These are phyloP conservation scores for Semaprochilodus insignis DNA, from an alignment of 2,797 vertebrate genomes.

Conservation along the genomic window DNA sequence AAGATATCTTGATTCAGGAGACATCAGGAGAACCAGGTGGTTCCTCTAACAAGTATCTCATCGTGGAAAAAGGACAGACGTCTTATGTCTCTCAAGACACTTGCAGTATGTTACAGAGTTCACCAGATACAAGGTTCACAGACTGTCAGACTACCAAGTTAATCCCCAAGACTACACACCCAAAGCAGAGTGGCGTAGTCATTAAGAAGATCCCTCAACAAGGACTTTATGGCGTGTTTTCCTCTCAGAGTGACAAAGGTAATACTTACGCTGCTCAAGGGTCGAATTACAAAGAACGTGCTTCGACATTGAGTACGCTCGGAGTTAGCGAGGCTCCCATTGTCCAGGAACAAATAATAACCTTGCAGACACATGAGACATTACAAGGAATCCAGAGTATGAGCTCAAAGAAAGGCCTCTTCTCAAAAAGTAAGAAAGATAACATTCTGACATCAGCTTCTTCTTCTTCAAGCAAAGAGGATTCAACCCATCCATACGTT, in stretches of 20 bases:
- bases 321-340: slow-evolving; percentile 58
- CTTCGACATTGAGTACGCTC: background rate
- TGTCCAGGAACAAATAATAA: slow-evolving; percentile 57
- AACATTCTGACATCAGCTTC: slow-evolving; percentile 54
- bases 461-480: slow-evolving; percentile 36
- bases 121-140: slow-evolving; percentile 47
- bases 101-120: slow-evolving; percentile 49
- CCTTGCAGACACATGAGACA: slow-evolving; percentile 14
- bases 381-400: slow-evolving; percentile 56
- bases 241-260: slow-evolving; percentile 56
- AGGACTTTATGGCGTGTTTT: slow-evolving; percentile 42
- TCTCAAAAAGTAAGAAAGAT: slow-evolving; percentile 68
- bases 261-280: slow-evolving; percentile 55
- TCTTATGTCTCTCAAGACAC: slow-evolving; percentile 46
- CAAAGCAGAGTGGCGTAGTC: slow-evolving; percentile 43
- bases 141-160: slow-evolving; percentile 56
- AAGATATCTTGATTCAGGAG: slow-evolving; percentile 17
- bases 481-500: slow-evolving; percentile 15
- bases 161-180: slow-evolving; percentile 42
- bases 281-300: slow-evolving; percentile 29
- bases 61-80: slow-evolving; percentile 45
- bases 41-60: slow-evolving; percentile 21
- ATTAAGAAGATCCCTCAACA: slow-evolving; percentile 35
- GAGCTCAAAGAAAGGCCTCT: slow-evolving; percentile 67
- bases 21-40: slow-evolving; percentile 1